Evolutionary conservation across 2,888 invertebrate genomes (phyloP).

Genomic region (Spatulosminthurus flaviceps): DNA sequence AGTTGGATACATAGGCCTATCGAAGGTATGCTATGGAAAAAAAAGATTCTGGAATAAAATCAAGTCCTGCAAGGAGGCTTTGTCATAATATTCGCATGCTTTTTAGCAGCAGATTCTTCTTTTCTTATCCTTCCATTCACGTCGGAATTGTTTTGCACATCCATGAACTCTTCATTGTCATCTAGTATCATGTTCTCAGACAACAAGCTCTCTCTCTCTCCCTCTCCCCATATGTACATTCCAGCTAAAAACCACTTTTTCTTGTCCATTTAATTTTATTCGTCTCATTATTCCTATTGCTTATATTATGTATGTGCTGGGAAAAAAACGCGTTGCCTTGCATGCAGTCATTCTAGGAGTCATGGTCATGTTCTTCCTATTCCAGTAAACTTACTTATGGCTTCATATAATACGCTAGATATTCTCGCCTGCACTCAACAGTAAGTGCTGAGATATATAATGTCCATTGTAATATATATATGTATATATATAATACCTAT

Average conservation of each 20-base stretch:
- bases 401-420: too few relatives aligned
- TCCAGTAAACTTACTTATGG: not conserved
- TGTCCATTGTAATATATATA: too few relatives aligned
- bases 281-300: conserved; percentile 25
- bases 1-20: too few relatives aligned
- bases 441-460: too few relatives aligned
- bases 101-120: conserved; percentile 1
- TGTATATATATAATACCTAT: too few relatives aligned
- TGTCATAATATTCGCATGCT: not conserved
- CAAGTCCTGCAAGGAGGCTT: not conserved
- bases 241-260: conserved; percentile 10
- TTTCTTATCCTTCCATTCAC: conserved; percentile 25
- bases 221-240: not conserved
- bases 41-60: too few relatives aligned
- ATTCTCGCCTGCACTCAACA: too few relatives aligned
- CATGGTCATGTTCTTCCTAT: conserved; percentile 21
- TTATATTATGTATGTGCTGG: not conserved
- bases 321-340: conserved; percentile 26
- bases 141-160: conserved; percentile 20
- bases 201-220: conserved; percentile 15
- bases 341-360: conserved; percentile 23
- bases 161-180: conserved; percentile 27
- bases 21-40: too few relatives aligned
- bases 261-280: conserved; percentile 28
- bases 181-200: conserved; percentile 2